Conservation (phyloP, 2,888 invertebrate species). For the Lithophane socia region DNA sequence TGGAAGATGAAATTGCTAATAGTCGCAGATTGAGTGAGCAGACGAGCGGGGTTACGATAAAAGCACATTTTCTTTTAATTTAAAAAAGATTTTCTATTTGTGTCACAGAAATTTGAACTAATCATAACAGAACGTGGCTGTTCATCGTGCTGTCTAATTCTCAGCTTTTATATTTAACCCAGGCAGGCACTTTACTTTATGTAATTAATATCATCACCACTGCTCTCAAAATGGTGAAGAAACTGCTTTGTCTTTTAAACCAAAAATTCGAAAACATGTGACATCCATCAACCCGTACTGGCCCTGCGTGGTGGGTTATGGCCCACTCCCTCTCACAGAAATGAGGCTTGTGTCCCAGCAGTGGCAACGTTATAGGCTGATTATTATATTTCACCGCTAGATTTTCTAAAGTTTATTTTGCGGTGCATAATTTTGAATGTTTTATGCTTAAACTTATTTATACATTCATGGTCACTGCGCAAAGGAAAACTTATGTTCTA, state of each 20-base stretch:
- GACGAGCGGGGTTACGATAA: neutral
- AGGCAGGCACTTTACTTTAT: neutral
- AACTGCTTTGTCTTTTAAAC: no score
- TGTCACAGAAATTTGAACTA: constrained; percentile 2
- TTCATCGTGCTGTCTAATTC: constrained; percentile 10
- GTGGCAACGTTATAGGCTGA: neutral
- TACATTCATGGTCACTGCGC: constrained; percentile 34
- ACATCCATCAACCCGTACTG: neutral
- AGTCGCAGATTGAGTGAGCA: constrained; percentile 13
- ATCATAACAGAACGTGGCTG: neutral
- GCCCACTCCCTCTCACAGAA: neutral
- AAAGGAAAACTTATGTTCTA: constrained; percentile 54
- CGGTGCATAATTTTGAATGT: neutral
- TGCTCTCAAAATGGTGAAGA: neutral
- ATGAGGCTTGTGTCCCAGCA: neutral
- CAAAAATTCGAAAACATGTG: neutral
- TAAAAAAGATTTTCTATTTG: neutral
- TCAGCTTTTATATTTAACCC: constrained; percentile 1
- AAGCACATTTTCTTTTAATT: neutral
- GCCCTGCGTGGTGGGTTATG: neutral
- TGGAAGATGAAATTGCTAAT: constrained; percentile 20
- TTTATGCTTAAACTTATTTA: constrained; percentile 3
- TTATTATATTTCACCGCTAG: neutral
- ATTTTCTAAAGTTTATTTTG: constrained; percentile 14
- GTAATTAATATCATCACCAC: neutral